Evolutionary conservation across 2,888 invertebrate genomes (phyloP), one percentile per base, ranked within the genome.

Genomic region (Nomada goodeniana): DNA sequence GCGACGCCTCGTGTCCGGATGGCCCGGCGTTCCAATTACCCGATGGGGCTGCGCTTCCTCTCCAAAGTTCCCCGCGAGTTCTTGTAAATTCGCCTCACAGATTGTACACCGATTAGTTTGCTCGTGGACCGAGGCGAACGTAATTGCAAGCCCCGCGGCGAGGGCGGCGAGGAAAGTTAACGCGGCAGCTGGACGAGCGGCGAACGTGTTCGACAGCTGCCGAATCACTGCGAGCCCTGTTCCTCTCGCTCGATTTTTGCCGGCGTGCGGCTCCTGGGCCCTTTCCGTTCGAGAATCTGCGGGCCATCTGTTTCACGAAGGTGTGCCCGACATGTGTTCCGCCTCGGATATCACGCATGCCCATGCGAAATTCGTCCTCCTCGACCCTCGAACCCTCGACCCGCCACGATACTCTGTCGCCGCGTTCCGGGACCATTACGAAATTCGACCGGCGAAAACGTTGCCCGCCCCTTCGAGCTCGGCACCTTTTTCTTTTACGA

Each of bases 171-270:
- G 82, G 86, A 77, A 86, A 88, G 89, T 88, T 88, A 89, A 89
- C 88, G 88, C 80, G 84, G 86, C 88, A 88, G 89, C 88, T 88
- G 88, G 86, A 87, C 89, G 85, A 86, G 84, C 79, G 80, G 83
- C 82, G 88, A 91, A 91, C 91, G 88, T 90, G 91, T 90, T 90
- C 91, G 91, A 91, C 92, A 92, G 92, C 91, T 92, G 91, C 90
- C 89, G 89, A 91, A 91, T 91, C 91, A 88, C 86, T 86, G 89
- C 61, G n/a, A 50, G 15, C 71, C 63, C 61, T 29, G 15, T 26
- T 63, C 47, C 73, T 44, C 64, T 55, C 42, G 47, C 65, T 64
- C 75, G 65, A 44, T 64, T 59, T 59, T 65, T 53, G 47, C 53
- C 23, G n/a, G 61, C 26, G 53, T 20, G 59, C 64, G 13, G 74